Evolutionary conservation across 2,888 invertebrate species (phyloP).

Genomic region (Buathra laborator): DNA sequence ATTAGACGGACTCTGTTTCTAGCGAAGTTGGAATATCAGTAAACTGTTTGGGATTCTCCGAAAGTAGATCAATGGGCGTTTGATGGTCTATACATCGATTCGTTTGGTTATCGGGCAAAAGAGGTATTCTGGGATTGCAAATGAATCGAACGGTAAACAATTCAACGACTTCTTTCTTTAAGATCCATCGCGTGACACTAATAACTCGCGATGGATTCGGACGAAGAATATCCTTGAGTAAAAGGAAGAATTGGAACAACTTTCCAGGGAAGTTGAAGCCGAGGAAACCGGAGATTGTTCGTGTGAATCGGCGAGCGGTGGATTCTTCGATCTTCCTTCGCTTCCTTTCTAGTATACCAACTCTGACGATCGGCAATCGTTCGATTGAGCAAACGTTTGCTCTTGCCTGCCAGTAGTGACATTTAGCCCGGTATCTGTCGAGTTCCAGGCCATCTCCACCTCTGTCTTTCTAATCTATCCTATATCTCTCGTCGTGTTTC

Average conservation of each 20-base stretch:
- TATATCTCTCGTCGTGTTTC: constrained; percentile 55
- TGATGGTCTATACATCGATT: too few relatives aligned
- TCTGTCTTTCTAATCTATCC: constrained; percentile 31
- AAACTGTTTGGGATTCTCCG: too few relatives aligned
- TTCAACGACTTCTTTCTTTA: not conserved
- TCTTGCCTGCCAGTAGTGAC: constrained; percentile 75
- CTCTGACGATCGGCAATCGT: constrained; percentile 39
- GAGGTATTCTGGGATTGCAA: too few relatives aligned
- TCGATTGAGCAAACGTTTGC: constrained; percentile 78
- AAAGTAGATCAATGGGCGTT: too few relatives aligned
- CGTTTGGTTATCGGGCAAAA: too few relatives aligned
- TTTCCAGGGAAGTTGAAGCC: constrained; percentile 26
- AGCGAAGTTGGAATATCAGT: too few relatives aligned
- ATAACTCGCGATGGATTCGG: constrained; percentile 71
- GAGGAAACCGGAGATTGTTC: constrained; percentile 79
- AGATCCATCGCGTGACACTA: constrained; percentile 81
- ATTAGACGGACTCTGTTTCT: too few relatives aligned
- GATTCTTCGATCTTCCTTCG: constrained; percentile 63
- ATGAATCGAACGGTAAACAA: too few relatives aligned
- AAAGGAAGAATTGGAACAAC: not conserved
- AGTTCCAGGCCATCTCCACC: constrained; percentile 73
- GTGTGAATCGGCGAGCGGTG: constrained; percentile 79
- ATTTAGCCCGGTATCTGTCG: constrained; percentile 80
- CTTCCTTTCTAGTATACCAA: constrained; percentile 32
- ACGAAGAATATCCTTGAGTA: not conserved